Conservation (phyloP, 2,797 vertebrate species). For the Hephaestus fuliginosus region DNA sequence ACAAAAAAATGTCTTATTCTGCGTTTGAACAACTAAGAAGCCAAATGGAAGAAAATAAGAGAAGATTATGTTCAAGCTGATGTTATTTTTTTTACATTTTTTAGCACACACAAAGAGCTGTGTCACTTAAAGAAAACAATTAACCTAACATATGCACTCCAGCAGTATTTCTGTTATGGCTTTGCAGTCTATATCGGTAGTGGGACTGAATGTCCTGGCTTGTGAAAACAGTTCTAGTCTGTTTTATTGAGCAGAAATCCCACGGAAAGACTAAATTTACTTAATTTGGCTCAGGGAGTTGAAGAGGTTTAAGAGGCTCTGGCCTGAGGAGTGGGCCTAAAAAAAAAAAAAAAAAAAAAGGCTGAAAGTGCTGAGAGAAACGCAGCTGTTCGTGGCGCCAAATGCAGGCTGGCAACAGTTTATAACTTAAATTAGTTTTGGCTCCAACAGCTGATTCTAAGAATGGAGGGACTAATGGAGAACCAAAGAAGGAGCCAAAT, state of each 20-base stretch:
- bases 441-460: conserved; percentile 67
- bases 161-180: conserved; percentile 1
- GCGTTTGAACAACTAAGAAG: background rate
- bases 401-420: conserved; percentile 69
- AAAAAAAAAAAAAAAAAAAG: conserved; percentile 51
- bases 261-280: conserved; percentile 48
- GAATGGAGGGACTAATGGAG: conserved; percentile 57
- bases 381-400: conserved; percentile 68
- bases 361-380: conserved; percentile 51
- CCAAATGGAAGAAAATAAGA: background rate
- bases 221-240: conserved; percentile 26
- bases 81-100: background rate
- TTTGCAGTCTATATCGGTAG: background rate
- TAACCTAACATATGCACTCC: background rate
- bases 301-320: conserved; percentile 39
- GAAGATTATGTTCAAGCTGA: background rate
- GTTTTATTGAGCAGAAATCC: conserved; percentile 50
- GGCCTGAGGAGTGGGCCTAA: conserved; percentile 35
- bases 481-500: conserved; percentile 39
- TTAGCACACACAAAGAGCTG: background rate
- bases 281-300: conserved; percentile 35
- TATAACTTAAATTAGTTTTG: conserved; percentile 76
- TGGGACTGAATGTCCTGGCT: conserved; percentile 21
- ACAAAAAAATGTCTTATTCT: background rate
- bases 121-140: background rate